A percentile compares a stretch with the other conserved stretches of the same genome.
Evolutionary conservation across 2,888 invertebrate genomes (phyloP).

Genomic region (Aricia artaxerxes): DNA sequence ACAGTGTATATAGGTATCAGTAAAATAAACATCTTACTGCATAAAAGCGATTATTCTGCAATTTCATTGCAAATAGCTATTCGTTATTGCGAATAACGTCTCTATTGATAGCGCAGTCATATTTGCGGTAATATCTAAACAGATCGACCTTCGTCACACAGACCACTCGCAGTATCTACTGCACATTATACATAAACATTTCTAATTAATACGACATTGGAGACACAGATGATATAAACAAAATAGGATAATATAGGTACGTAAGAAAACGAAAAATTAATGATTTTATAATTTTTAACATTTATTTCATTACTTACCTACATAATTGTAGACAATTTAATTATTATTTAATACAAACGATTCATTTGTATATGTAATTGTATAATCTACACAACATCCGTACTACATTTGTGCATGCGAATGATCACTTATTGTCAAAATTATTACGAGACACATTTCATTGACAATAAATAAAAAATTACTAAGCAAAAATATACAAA

Average conservation of each 20-base stretch:
- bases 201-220: neutral
- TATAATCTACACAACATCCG: no score
- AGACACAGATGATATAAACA: neutral
- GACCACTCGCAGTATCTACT: neutral
- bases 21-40: neutral
- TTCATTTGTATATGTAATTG: no score
- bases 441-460: neutral
- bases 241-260: neutral
- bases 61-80: conserved; percentile 12
- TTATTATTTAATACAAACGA: no score
- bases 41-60: neutral
- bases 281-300: neutral
- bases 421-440: no score
- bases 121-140: conserved; percentile 7
- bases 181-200: neutral
- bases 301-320: neutral
- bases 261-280: neutral
- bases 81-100: neutral
- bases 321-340: no score
- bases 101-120: conserved; percentile 18
- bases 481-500: neutral
- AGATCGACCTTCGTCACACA: conserved; percentile 20
- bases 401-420: no score
- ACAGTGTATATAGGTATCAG: neutral
- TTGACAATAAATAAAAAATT: neutral